Percentiles rank a stretch among this genome's conserved stretches.
Evolutionary conservation across 2,888 invertebrate genomes (phyloP).

Genomic region (Girardia tigrina): DNA sequence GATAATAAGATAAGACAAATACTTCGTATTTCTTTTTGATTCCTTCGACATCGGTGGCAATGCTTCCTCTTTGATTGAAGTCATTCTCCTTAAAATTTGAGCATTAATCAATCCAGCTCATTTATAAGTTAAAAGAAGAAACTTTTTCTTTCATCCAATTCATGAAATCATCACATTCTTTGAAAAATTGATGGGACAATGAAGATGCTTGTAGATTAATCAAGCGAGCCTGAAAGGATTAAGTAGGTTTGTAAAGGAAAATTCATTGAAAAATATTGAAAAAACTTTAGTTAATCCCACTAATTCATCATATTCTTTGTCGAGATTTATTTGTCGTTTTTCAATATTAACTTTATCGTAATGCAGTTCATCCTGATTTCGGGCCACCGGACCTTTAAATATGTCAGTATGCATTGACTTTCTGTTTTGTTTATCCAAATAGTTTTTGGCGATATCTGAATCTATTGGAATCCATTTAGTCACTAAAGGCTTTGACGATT

Average conservation of each 20-base stretch:
- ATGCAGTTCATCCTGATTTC: slow-evolving; percentile 48
- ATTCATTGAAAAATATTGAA: slow-evolving; percentile 34
- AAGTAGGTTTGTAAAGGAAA: not conserved
- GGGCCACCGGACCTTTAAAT: slow-evolving; percentile 54
- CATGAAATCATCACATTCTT: slow-evolving; percentile 92
- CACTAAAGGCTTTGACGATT: not conserved
- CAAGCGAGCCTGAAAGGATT: slow-evolving; percentile 57
- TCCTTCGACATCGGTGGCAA: slow-evolving; percentile 25
- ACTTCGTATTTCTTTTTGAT: slow-evolving; percentile 25
- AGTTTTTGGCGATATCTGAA: not conserved
- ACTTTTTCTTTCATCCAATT: slow-evolving; percentile 84
- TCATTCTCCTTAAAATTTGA: not conserved
- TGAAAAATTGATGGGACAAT: slow-evolving; percentile 75
- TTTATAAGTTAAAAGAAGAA: not conserved
- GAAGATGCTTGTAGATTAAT: slow-evolving; percentile 78
- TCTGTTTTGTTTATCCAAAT: not conserved
- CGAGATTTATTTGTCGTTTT: slow-evolving; percentile 65
- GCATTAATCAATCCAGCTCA: not conserved
- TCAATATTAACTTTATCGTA: slow-evolving; percentile 66
- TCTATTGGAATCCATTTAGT: not conserved
- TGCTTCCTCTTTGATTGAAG: not conserved
- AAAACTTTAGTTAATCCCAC: slow-evolving; percentile 60
- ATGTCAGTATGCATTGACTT: not conserved
- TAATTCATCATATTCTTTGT: slow-evolving; percentile 67
- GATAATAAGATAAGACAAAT: no score